phyloP scores from a whole-genome alignment of 2,113 vertebrate genomes.

The Anguilla japonica region DNA sequence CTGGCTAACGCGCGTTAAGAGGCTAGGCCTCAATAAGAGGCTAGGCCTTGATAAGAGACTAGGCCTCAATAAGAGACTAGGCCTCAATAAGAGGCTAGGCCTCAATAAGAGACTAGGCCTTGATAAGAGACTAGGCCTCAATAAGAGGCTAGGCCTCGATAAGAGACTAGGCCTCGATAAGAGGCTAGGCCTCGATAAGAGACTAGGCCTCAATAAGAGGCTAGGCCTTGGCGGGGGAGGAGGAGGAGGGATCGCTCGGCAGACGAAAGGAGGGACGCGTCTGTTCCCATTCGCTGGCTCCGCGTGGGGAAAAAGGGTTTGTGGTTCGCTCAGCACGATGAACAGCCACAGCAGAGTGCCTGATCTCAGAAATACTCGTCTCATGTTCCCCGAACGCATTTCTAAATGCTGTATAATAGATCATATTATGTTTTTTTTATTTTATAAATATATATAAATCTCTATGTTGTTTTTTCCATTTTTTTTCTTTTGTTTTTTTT shows the following conservation, averaged over 20 bases:
- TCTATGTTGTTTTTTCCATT: conserved; percentile 58
- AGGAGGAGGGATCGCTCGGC: background rate
- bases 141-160: too few species aligned
- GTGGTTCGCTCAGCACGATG: conserved; percentile 21
- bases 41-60: background rate
- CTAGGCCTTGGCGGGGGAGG: too few species aligned
- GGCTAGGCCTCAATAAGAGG: background rate
- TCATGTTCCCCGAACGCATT: conserved; percentile 43
- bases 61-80: too few species aligned
- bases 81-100: background rate
- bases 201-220: background rate
- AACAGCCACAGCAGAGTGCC: conserved; percentile 13
- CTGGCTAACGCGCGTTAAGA: background rate
- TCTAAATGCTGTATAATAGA: conserved; percentile 52
- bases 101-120: too few species aligned
- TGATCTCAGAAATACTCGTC: conserved; percentile 1
- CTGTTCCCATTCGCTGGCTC: conserved; percentile 39
- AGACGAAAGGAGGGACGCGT: conserved; percentile 9
- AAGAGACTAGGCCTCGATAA: background rate
- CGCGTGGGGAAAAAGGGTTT: conserved; percentile 42
- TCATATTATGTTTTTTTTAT: conserved; percentile 48
- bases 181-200: background rate
- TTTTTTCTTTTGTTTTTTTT: conserved; percentile 45
- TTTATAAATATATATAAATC: conserved; percentile 54
- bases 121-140: background rate